Evolutionary conservation across 1,140 invertebrate species (phyloP).

Genomic region (Olivierus martensii): DNA sequence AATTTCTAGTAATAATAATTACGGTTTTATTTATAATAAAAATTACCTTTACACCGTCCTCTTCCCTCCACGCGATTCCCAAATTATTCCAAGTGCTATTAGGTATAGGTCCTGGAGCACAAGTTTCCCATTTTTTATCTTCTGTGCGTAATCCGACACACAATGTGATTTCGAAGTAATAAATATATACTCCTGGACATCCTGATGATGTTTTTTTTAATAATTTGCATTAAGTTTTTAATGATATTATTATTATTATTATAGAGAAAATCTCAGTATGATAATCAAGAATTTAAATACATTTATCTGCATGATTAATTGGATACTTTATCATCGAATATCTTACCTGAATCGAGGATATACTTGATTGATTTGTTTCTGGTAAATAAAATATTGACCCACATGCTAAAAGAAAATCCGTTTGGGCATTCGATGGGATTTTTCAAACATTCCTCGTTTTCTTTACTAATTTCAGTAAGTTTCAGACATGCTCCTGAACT

Average conservation of each 20-base stretch:
- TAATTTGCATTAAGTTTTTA: not conserved
- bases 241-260: too few relatives aligned
- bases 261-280: too few relatives aligned
- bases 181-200: conserved; percentile 21
- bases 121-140: conserved; percentile 19
- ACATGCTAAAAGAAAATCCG: conserved; percentile 8
- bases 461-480: not conserved
- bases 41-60: conserved; percentile 11
- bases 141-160: conserved; percentile 23
- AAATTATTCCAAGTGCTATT: conserved; percentile 24
- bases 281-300: too few relatives aligned
- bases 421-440: conserved; percentile 1
- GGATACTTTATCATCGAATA: too few relatives aligned
- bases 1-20: too few relatives aligned
- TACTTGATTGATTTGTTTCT: not conserved
- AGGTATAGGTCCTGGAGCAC: conserved; percentile 15
- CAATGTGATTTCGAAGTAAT: conserved; percentile 15
- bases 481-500: not conserved
- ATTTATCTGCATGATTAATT: too few relatives aligned
- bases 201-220: conserved; percentile 7
- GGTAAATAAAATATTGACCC: conserved; percentile 4
- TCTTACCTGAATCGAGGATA: conserved; percentile 5
- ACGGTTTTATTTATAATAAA: not conserved
- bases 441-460: not conserved
- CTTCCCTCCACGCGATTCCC: conserved; percentile 12